Evolutionary conservation across 2,888 invertebrate species (phyloP).

Genomic region (Nymphalis polychloros): DNA sequence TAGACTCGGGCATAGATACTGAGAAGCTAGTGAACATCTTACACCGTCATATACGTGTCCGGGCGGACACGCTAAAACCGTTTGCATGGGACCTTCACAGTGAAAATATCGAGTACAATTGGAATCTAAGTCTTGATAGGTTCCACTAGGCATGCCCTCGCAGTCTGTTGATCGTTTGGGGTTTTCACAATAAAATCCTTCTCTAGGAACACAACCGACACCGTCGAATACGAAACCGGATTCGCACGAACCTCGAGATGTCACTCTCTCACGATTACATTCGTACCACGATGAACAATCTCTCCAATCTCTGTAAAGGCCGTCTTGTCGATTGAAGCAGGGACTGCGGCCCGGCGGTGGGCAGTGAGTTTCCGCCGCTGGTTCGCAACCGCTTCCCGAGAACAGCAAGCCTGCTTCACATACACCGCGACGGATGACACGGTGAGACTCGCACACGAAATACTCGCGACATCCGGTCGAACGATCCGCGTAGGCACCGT

Average conservation of each 20-base stretch:
- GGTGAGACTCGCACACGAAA: slow-evolving; percentile 79
- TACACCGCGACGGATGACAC: slow-evolving; percentile 78
- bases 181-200: slow-evolving; percentile 70
- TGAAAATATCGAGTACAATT: slow-evolving; percentile 79
- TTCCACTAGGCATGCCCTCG: slow-evolving; percentile 77
- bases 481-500: slow-evolving; percentile 82
- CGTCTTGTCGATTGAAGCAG: slow-evolving; percentile 72
- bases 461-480: slow-evolving; percentile 81
- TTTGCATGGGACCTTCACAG: slow-evolving; percentile 69
- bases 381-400: slow-evolving; percentile 76
- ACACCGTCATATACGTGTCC: slow-evolving; percentile 74
- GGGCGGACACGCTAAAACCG: slow-evolving; percentile 64
- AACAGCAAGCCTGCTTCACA: slow-evolving; percentile 79
- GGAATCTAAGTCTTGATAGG: slow-evolving; percentile 77
- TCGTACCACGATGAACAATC: slow-evolving; percentile 77
- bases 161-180: slow-evolving; percentile 70
- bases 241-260: slow-evolving; percentile 72
- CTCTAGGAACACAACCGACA: slow-evolving; percentile 62
- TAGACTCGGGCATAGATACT: slow-evolving; percentile 72
- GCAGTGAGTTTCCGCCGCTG: slow-evolving; percentile 67
- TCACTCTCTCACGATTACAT: slow-evolving; percentile 72
- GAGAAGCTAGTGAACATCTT: slow-evolving; percentile 59
- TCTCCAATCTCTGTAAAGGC: slow-evolving; percentile 71
- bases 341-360: slow-evolving; percentile 71
- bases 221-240: slow-evolving; percentile 78